Evolutionary conservation across 1,140 invertebrate genomes (phyloP).

Genomic region (Hormaphis cornu): DNA sequence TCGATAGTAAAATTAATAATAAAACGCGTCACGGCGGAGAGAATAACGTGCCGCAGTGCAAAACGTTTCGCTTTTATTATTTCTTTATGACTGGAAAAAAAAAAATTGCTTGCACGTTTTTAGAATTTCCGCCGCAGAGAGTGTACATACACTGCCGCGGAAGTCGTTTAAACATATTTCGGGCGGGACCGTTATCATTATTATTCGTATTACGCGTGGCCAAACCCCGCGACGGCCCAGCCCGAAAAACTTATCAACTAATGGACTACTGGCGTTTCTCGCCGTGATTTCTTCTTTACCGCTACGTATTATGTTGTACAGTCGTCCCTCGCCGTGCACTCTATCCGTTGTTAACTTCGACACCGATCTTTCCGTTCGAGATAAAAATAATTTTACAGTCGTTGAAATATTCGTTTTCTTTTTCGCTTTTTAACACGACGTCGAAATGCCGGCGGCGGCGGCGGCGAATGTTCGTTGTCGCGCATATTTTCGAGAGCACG

Average conservation of each 20-base stretch:
- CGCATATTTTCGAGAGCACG: background rate
- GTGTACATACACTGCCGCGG: no score
- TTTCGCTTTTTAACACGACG: background rate
- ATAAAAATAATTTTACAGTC: slow-evolving; percentile 7
- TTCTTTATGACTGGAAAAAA: no score
- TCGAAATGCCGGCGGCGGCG: background rate
- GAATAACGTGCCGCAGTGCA: background rate
- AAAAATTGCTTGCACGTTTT: no score
- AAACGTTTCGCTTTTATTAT: background rate
- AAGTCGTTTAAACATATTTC: no score
- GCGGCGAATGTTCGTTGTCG: background rate
- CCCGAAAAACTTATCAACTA: slow-evolving; percentile 13
- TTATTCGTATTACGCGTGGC: no score
- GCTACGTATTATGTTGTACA: no score
- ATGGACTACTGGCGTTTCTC: background rate
- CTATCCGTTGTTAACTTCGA: no score
- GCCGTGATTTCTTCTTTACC: no score
- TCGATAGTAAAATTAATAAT: background rate
- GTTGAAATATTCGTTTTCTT: background rate
- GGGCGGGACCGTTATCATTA: no score
- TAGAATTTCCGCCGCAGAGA: no score
- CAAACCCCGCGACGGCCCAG: background rate
- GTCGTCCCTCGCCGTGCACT: no score
- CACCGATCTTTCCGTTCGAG: background rate
- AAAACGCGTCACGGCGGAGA: background rate